phyloP scores from a whole-genome alignment of 2,797 vertebrate species.

The Poecilia wingei region DNA sequence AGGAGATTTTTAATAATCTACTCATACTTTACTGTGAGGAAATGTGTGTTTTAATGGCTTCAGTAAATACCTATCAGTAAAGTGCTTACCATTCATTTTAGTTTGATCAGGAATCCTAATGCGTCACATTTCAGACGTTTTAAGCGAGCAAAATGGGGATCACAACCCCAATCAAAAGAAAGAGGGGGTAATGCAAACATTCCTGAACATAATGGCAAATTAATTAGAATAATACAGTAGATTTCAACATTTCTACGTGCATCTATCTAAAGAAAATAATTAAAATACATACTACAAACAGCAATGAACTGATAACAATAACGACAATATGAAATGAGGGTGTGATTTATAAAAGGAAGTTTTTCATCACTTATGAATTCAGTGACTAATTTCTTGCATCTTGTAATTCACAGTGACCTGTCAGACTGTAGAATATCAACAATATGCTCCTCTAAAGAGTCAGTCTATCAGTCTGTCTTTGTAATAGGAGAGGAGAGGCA shows the following conservation, averaged over 20 bases:
- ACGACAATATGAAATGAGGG: background rate
- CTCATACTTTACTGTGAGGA: background rate
- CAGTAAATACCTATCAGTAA: background rate
- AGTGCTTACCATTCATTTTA: background rate
- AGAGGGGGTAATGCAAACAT: background rate
- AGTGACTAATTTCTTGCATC: conserved; percentile 28
- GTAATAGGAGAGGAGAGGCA: conserved; percentile 96
- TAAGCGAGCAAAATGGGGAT: background rate
- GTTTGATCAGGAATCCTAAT: background rate
- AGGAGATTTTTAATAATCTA: background rate
- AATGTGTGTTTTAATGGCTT: background rate
- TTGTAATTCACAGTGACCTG: conserved; percentile 85
- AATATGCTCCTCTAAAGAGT: conserved; percentile 94
- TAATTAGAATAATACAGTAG: background rate
- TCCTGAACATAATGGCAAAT: background rate
- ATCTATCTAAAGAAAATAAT: background rate
- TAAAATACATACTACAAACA: background rate
- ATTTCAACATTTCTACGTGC: background rate
- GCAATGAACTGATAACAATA: background rate
- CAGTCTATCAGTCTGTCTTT: conserved; percentile 96
- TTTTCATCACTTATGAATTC: conserved; percentile 8
- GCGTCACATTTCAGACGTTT: background rate
- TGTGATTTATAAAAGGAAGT: background rate
- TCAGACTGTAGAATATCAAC: conserved; percentile 98
- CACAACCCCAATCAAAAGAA: background rate